These are phyloP conservation scores for Dryobates pubescens DNA, from an alignment of 2,797 vertebrate species.

Conservation along the genomic window DNA sequence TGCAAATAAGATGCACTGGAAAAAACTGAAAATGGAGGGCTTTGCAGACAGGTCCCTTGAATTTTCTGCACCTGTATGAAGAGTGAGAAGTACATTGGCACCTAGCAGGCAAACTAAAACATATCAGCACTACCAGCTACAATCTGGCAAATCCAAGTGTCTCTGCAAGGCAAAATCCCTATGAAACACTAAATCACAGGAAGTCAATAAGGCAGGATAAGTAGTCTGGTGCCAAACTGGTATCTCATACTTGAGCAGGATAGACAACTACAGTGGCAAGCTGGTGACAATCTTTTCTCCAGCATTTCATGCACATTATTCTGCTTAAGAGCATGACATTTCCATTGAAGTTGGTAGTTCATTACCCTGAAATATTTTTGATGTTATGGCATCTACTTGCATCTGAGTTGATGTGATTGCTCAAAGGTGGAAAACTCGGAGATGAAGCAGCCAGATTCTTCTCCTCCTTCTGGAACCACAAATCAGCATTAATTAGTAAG, in stretches of 20 bases:
- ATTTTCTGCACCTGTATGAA: neutral
- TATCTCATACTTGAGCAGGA: slow-evolving; percentile 4
- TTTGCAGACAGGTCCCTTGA: neutral
- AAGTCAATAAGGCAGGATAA: slow-evolving; percentile 39
- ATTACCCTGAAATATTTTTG: neutral
- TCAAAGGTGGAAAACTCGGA: neutral
- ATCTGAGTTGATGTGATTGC: neutral
- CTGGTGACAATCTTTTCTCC: slow-evolving; percentile 14
- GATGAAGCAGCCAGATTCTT: neutral
- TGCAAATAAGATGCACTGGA: neutral
- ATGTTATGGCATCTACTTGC: neutral
- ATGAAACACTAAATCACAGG: neutral
- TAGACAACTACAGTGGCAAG: slow-evolving; percentile 19
- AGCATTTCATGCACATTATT: neutral
- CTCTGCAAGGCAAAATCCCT: neutral
- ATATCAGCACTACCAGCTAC: neutral
- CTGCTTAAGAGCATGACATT: neutral
- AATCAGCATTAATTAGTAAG: neutral
- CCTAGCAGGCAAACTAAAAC: neutral
- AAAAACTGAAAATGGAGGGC: neutral
- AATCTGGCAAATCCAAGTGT: slow-evolving; percentile 10
- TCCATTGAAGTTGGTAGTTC: neutral
- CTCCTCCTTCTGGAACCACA: neutral
- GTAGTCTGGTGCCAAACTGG: slow-evolving; percentile 27
- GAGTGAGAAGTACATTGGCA: neutral